Conservation (phyloP, 2,113 vertebrate species). For the Sturnira hondurensis region DNA sequence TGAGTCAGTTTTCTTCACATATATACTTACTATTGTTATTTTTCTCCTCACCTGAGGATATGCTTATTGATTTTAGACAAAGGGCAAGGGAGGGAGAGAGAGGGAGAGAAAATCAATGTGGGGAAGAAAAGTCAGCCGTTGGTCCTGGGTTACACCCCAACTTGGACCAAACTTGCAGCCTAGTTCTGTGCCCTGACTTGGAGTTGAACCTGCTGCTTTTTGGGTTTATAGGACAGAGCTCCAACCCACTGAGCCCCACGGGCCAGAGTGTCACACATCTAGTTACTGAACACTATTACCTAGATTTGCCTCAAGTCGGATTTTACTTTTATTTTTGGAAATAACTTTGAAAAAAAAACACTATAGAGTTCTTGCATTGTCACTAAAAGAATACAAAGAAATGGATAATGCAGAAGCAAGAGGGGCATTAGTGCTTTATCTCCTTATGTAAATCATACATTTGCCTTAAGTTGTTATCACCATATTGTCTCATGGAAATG, state of each 20-base stretch:
- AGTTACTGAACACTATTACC: neutral
- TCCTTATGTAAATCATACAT: neutral
- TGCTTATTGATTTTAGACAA: too few species aligned
- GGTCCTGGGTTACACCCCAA: too few species aligned
- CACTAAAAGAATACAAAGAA: neutral
- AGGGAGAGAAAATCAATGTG: too few species aligned
- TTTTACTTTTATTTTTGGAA: neutral
- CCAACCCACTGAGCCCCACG: too few species aligned
- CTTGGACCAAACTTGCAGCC: too few species aligned
- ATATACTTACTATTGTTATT: neutral
- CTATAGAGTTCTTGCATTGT: neutral
- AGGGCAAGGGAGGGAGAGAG: too few species aligned
- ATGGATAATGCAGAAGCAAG: neutral
- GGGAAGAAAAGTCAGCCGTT: too few species aligned
- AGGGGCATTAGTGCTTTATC: neutral
- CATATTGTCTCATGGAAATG: neutral
- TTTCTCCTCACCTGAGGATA: too few species aligned
- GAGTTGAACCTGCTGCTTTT: too few species aligned
- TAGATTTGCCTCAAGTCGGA: neutral
- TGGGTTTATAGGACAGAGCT: too few species aligned
- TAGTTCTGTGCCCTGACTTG: too few species aligned
- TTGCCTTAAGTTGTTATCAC: neutral
- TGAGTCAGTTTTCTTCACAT: neutral
- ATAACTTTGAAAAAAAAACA: neutral
- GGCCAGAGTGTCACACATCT: too few species aligned